These are phyloP conservation scores for Nymphicus hollandicus DNA, from an alignment of 2,113 vertebrate species.

Conservation along the genomic window DNA sequence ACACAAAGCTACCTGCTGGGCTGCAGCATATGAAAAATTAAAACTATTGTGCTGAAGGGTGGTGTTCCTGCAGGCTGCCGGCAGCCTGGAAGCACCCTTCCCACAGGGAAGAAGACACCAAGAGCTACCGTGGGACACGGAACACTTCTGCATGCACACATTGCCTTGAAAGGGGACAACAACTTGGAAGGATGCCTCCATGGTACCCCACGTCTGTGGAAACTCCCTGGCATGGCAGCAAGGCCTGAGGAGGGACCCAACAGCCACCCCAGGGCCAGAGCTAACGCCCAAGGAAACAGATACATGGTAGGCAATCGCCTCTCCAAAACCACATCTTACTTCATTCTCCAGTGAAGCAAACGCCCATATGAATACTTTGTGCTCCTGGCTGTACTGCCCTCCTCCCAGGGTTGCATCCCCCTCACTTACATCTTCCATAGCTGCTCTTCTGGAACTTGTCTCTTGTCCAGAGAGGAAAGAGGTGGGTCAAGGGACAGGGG, in stretches of 20 bases:
- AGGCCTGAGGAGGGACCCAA: neutral
- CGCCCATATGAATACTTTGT: accelerated
- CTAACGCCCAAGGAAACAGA: neutral
- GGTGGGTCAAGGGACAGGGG: too few relatives aligned
- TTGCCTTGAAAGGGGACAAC: neutral
- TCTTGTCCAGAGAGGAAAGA: neutral
- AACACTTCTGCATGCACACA: accelerated
- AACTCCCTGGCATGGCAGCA: neutral
- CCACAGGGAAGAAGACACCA: neutral
- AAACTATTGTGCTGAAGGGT: neutral
- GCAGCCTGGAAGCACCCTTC: neutral
- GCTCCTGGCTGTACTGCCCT: neutral
- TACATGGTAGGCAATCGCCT: accelerated
- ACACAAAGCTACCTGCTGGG: neutral
- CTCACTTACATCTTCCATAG: neutral
- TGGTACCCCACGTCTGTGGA: neutral
- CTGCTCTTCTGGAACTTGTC: neutral
- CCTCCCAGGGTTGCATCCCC: neutral
- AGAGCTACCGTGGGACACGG: neutral
- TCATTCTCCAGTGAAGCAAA: neutral
- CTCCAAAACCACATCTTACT: neutral
- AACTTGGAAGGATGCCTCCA: neutral
- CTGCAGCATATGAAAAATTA: neutral
- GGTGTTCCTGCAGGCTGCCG: accelerated
- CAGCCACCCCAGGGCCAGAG: neutral